Evolutionary conservation across 2,113 vertebrate genomes (phyloP).

Genomic region (Chionomys nivalis): DNA sequence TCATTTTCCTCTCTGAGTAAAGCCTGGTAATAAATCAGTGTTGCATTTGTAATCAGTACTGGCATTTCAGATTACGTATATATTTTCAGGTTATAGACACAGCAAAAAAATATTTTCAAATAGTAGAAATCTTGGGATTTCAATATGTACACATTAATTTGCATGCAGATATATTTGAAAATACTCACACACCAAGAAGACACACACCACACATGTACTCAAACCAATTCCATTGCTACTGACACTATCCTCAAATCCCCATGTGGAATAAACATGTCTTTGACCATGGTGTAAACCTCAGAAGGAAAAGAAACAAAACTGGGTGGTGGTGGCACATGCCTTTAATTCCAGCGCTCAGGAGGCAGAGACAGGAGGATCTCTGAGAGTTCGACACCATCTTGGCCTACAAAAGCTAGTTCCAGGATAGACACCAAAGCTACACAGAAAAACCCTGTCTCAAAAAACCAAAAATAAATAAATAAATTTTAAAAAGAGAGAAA

Average conservation of each 20-base stretch:
- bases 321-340: too few relatives aligned
- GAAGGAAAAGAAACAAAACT: neutral
- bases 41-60: neutral
- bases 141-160: neutral
- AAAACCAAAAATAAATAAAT: too few relatives aligned
- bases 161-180: too few relatives aligned
- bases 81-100: neutral
- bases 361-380: too few relatives aligned
- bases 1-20: slow-evolving; percentile 1
- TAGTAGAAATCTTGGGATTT: neutral
- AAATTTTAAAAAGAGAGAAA: too few relatives aligned
- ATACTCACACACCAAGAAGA: too few relatives aligned
- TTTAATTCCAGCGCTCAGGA: too few relatives aligned
- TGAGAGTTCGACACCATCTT: rapidly evolving
- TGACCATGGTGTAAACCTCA: neutral
- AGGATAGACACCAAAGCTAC: too few relatives aligned
- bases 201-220: neutral
- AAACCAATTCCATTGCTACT: too few relatives aligned
- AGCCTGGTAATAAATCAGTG: neutral
- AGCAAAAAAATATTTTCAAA: neutral
- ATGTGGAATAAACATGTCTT: rapidly evolving
- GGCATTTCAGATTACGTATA: neutral
- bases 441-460: too few relatives aligned
- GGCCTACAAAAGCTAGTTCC: too few relatives aligned
- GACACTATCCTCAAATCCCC: neutral